phyloP scores from a whole-genome alignment of 1,140 invertebrate genomes.

The Drosophila varians region DNA sequence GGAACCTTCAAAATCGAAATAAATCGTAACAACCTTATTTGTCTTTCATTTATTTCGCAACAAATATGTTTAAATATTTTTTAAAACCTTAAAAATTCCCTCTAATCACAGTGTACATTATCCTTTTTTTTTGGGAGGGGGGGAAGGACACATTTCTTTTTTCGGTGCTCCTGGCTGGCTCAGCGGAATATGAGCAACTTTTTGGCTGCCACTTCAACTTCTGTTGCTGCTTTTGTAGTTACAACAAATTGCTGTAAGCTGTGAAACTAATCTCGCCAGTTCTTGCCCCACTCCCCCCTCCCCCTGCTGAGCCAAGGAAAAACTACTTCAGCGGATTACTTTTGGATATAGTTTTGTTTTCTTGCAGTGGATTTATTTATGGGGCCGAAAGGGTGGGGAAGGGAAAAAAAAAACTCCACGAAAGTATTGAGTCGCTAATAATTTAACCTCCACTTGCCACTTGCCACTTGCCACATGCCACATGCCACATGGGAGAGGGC shows the following conservation, averaged over 20 bases:
- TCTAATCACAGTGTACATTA: too few species aligned
- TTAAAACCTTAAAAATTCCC: too few species aligned
- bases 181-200: conserved; percentile 72
- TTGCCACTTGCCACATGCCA: not conserved
- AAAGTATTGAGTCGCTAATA: conserved; percentile 10
- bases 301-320: not conserved
- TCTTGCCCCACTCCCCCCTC: conserved; percentile 14
- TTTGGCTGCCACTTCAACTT: conserved; percentile 33
- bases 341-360: conserved; percentile 62
- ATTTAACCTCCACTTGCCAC: conserved; percentile 14
- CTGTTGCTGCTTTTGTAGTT: conserved; percentile 44
- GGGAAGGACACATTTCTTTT: not conserved
- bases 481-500: not conserved
- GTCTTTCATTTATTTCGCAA: too few species aligned
- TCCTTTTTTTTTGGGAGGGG: not conserved
- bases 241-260: conserved; percentile 79
- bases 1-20: too few species aligned
- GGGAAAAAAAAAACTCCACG: not conserved
- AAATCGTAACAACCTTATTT: too few species aligned
- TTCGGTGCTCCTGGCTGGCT: conserved; percentile 13
- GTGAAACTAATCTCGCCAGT: conserved; percentile 76
- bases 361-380: conserved; percentile 37
- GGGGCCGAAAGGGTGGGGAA: too few species aligned
- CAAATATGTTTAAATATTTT: too few species aligned
- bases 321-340: conserved; percentile 79